Conservation (phyloP, 2,113 vertebrate genomes). For the Nerophis lumbriciformis region DNA sequence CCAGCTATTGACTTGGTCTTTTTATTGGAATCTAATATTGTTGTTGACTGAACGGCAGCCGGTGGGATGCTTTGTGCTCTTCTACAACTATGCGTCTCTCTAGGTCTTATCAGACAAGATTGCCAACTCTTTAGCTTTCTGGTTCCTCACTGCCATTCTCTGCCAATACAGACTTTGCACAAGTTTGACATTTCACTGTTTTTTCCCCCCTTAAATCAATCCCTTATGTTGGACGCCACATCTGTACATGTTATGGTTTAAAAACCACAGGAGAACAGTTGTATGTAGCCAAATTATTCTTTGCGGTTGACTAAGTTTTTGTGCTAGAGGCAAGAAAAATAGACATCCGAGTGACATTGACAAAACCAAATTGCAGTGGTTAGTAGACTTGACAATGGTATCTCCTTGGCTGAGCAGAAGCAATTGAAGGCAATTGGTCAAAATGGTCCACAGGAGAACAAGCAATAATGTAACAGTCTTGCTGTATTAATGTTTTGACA, state of each 20-base stretch:
- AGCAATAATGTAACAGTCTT: neutral
- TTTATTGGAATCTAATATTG: too few species aligned
- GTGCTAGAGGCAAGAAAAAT: neutral
- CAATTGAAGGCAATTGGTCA: neutral
- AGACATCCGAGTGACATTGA: neutral
- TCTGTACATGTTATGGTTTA: slow-evolving; percentile 40
- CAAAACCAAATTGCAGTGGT: neutral
- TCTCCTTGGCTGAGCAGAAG: neutral
- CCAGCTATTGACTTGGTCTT: too few species aligned
- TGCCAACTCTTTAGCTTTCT: slow-evolving; percentile 37
- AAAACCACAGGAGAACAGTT: slow-evolving; percentile 32
- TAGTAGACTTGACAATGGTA: neutral
- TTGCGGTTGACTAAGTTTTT: neutral
- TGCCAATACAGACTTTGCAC: slow-evolving; percentile 39
- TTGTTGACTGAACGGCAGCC: too few species aligned
- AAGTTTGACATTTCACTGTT: slow-evolving; percentile 49
- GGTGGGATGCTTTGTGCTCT: too few species aligned
- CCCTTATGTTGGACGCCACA: slow-evolving; percentile 58
- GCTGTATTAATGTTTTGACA: too few species aligned
- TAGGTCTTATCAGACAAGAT: too few species aligned
- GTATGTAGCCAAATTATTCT: slow-evolving; percentile 24
- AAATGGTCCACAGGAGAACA: neutral
- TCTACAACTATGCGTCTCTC: too few species aligned
- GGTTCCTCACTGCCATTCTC: slow-evolving; percentile 44
- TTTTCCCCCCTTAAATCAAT: slow-evolving; percentile 44